Evolutionary conservation across 2,797 vertebrate species (phyloP).

Genomic region (Coreius guichenoti): DNA sequence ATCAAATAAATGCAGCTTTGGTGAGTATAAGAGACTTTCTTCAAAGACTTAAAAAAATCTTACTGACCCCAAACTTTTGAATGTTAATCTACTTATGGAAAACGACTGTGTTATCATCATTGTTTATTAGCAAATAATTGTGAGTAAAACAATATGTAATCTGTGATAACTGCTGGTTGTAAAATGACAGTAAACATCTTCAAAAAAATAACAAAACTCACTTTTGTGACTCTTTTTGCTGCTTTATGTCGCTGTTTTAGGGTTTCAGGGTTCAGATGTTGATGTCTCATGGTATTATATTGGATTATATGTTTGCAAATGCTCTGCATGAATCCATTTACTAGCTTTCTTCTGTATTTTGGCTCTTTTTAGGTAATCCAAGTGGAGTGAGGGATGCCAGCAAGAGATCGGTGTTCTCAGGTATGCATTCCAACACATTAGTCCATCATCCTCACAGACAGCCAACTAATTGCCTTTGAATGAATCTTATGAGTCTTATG

Average conservation of each 20-base stretch:
- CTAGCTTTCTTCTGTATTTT: conserved; percentile 35
- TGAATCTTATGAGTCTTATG: background rate
- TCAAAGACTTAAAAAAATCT: background rate
- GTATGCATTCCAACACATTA: conserved; percentile 62
- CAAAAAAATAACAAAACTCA: background rate
- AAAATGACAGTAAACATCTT: background rate
- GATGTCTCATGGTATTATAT: background rate
- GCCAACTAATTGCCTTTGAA: background rate
- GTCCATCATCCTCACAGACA: background rate
- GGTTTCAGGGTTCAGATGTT: background rate
- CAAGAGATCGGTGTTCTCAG: conserved; percentile 84
- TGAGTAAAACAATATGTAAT: background rate
- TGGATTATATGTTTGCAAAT: conserved; percentile 21
- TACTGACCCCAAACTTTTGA: background rate
- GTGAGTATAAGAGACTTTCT: background rate
- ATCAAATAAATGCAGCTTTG: background rate
- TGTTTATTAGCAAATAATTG: background rate
- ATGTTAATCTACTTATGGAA: background rate
- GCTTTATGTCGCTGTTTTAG: background rate
- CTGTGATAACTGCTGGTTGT: background rate
- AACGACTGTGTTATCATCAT: background rate
- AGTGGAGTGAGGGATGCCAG: conserved; percentile 73
- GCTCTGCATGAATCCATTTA: background rate
- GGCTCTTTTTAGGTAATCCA: conserved; percentile 69
- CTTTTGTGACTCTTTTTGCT: background rate